Conservation (phyloP, 1,140 invertebrate genomes). For the Luehdorfia chinensis region DNA sequence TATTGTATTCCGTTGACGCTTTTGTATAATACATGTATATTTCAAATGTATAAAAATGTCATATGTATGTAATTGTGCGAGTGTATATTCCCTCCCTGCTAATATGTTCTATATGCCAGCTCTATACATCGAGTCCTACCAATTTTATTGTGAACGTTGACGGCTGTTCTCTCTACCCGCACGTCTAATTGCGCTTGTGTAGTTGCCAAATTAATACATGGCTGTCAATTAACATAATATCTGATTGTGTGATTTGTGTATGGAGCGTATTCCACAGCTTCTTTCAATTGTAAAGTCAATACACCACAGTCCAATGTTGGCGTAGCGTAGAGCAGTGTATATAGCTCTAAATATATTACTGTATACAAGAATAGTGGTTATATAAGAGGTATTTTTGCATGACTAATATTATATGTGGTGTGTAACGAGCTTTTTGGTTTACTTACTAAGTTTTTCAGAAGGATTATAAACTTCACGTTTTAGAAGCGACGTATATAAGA, state of each 20-base stretch:
- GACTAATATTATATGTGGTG: constrained; percentile 37
- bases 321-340: constrained; percentile 42
- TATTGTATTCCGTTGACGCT: constrained; percentile 10
- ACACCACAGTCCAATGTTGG: constrained; percentile 31
- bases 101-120: constrained; percentile 1
- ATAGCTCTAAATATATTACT: constrained; percentile 34
- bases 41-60: background rate
- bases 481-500: constrained; percentile 3
- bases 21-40: constrained; percentile 17
- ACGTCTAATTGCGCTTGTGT: background rate
- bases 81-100: constrained; percentile 7
- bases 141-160: no score
- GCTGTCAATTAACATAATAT: constrained; percentile 11
- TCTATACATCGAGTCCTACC: constrained; percentile 9
- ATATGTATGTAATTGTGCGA: background rate
- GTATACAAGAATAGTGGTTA: constrained; percentile 34
- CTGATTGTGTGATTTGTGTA: constrained; percentile 15
- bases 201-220: background rate
- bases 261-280: constrained; percentile 23
- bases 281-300: constrained; percentile 9
- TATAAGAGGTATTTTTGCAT: constrained; percentile 56
- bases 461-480: background rate
- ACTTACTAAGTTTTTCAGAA: constrained; percentile 21
- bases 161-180: no score
- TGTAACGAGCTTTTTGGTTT: constrained; percentile 28